These are phyloP conservation scores for Lycopodina hypogea DNA, from an alignment of 37 sponge, comb jelly and placozoan species.

Conservation along the genomic window DNA sequence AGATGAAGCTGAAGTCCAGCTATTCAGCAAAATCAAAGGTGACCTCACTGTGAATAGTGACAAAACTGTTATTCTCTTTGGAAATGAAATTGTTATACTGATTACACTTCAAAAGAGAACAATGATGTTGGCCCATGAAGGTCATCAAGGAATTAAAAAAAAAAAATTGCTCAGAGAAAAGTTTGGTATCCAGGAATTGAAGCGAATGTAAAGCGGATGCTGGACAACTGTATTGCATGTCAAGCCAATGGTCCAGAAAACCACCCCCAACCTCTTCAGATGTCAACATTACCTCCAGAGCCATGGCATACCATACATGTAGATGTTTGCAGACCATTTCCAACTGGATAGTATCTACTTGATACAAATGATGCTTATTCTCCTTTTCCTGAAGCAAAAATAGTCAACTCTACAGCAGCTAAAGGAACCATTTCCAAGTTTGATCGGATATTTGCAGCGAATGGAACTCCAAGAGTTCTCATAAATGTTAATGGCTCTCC, in stretches of 20 bases:
- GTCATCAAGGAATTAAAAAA: too few relatives aligned
- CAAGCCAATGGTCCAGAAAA: conserved; percentile 3
- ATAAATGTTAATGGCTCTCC: conserved; percentile 54
- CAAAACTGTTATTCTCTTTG: conserved; percentile 16
- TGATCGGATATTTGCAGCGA: conserved; percentile 45
- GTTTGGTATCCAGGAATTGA: conserved; percentile 42
- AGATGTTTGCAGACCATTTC: conserved; percentile 55
- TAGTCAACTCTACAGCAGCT: conserved; percentile 38
- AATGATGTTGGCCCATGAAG: conserved; percentile 23
- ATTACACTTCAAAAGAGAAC: conserved; percentile 6
- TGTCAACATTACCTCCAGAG: conserved; percentile 44
- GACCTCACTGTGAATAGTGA: conserved; percentile 27
- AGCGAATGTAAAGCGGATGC: neutral
- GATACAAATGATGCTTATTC: conserved; percentile 63
- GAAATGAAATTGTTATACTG: conserved; percentile 43
- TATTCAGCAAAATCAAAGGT: too few relatives aligned
- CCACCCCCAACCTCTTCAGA: conserved; percentile 28
- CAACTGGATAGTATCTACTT: conserved; percentile 43
- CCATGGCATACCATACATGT: conserved; percentile 41
- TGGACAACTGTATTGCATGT: conserved; percentile 14
- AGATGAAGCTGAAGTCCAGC: neutral
- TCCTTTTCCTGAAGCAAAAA: conserved; percentile 47
- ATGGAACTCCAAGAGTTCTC: conserved; percentile 32
- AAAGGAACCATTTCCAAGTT: conserved; percentile 36
- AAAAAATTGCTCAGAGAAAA: conserved; percentile 44